These are phyloP conservation scores for Tragelaphus imberbis DNA, from an alignment of 2,113 vertebrate species.

Conservation along the genomic window DNA sequence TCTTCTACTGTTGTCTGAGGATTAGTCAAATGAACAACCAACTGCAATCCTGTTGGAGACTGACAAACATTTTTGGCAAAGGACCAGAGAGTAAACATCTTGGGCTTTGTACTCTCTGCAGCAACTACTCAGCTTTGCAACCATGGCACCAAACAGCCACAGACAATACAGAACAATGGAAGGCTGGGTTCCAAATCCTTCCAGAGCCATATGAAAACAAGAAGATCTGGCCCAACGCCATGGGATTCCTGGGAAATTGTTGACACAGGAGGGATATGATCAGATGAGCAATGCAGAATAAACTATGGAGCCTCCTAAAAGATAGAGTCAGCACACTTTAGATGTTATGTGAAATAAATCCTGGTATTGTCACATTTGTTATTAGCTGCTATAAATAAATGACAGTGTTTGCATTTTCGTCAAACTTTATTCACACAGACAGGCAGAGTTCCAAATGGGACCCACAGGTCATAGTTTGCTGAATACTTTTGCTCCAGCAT, in stretches of 20 bases:
- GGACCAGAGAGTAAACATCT: not conserved
- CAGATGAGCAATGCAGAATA: not conserved
- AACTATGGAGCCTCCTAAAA: not conserved
- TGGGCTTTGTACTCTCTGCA: not conserved
- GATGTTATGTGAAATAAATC: not conserved
- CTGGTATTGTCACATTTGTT: not conserved
- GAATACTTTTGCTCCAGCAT: not conserved
- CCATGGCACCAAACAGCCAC: not conserved
- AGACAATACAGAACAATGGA: not conserved
- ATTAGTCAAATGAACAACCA: not conserved
- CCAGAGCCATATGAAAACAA: not conserved
- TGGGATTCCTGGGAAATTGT: not conserved
- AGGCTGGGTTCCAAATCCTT: not conserved
- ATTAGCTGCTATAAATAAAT: not conserved
- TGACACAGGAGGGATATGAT: not conserved
- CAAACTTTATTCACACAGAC: not conserved
- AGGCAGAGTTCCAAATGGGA: not conserved
- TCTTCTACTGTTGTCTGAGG: not conserved
- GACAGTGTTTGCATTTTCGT: not conserved
- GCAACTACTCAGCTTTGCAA: not conserved
- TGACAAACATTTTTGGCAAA: not conserved
- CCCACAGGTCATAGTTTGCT: not conserved
- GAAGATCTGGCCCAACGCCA: not conserved
- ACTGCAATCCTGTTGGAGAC: not conserved
- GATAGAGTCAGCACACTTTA: not conserved